A percentile compares a stretch with the other conserved stretches of the same genome.
Evolutionary conservation across 2,797 vertebrate genomes (phyloP).

Genomic region (Coracias cyanogaster): DNA sequence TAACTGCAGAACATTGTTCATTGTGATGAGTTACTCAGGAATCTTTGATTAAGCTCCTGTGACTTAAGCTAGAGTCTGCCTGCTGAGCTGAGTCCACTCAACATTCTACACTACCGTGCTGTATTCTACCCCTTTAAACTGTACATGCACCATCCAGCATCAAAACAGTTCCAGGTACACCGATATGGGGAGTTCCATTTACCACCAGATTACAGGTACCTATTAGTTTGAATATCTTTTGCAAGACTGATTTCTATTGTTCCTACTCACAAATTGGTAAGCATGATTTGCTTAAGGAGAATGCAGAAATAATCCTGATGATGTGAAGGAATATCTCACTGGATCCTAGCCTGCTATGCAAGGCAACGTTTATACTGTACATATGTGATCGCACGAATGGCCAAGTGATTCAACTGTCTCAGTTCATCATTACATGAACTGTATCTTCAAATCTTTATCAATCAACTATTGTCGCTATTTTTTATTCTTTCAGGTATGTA

Average conservation of each 20-base stretch:
- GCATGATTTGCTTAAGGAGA: neutral
- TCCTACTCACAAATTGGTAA: neutral
- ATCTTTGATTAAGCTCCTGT: no score
- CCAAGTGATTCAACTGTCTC: neutral
- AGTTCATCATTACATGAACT: neutral
- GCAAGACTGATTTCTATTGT: neutral
- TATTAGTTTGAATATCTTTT: neutral
- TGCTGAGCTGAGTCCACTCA: no score
- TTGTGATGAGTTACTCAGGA: no score
- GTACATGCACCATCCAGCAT: no score
- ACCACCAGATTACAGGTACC: no score
- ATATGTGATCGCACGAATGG: neutral
- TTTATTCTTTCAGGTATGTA: neutral
- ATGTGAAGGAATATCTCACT: neutral
- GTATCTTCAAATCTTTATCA: neutral
- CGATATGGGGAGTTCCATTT: no score
- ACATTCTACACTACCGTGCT: no score
- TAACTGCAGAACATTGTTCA: no score
- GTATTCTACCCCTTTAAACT: no score
- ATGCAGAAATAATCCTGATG: neutral
- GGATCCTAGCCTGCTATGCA: neutral
- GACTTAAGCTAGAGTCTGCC: no score
- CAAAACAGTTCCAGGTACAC: no score
- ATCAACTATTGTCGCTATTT: neutral
- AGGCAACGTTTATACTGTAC: neutral